These are phyloP conservation scores for Ochropleura leucogaster DNA, from an alignment of 2,888 invertebrate genomes.

Conservation along the genomic window DNA sequence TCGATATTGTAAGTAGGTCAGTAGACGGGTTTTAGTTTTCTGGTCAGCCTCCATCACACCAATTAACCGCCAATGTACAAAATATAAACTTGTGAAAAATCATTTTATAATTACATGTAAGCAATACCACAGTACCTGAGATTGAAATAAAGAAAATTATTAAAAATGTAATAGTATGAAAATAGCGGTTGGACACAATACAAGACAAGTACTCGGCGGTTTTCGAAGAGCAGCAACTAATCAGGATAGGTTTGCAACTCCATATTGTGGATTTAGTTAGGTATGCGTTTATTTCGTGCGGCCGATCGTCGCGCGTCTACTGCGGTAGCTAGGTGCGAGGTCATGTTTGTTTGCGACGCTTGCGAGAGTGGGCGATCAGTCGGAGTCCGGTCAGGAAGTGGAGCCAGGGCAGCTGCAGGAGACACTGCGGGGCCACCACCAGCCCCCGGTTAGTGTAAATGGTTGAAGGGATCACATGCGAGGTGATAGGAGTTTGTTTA, in stretches of 20 bases:
- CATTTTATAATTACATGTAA: slow-evolving; percentile 86
- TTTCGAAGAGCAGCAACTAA: slow-evolving; percentile 69
- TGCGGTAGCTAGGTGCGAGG: slow-evolving; percentile 20
- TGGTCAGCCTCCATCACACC: slow-evolving; percentile 67
- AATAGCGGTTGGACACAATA: slow-evolving; percentile 79
- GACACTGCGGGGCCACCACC: slow-evolving; percentile 19
- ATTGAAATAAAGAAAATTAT: slow-evolving; percentile 77
- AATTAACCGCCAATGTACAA: slow-evolving; percentile 79
- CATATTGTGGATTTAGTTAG: slow-evolving; percentile 66
- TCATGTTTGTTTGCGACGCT: slow-evolving; percentile 49
- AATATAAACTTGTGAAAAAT: slow-evolving; percentile 70
- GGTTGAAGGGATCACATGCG: slow-evolving; percentile 87
- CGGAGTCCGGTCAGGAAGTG: background rate
- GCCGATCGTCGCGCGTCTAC: slow-evolving; percentile 54
- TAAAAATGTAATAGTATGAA: slow-evolving; percentile 84
- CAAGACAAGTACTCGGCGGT: slow-evolving; percentile 71
- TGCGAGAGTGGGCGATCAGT: slow-evolving; percentile 28
- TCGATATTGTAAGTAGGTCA: slow-evolving; percentile 31
- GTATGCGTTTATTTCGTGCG: slow-evolving; percentile 66
- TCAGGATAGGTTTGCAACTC: slow-evolving; percentile 70
- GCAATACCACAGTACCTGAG: slow-evolving; percentile 90
- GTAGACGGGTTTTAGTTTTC: slow-evolving; percentile 59
- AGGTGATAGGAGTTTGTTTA: slow-evolving; percentile 76
- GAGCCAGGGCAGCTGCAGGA: slow-evolving; percentile 57
- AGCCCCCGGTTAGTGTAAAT: slow-evolving; percentile 80